Base-by-base conservation (phyloP, 2,113 vertebrate genomes). In the Macrotis lagotis region DNA sequence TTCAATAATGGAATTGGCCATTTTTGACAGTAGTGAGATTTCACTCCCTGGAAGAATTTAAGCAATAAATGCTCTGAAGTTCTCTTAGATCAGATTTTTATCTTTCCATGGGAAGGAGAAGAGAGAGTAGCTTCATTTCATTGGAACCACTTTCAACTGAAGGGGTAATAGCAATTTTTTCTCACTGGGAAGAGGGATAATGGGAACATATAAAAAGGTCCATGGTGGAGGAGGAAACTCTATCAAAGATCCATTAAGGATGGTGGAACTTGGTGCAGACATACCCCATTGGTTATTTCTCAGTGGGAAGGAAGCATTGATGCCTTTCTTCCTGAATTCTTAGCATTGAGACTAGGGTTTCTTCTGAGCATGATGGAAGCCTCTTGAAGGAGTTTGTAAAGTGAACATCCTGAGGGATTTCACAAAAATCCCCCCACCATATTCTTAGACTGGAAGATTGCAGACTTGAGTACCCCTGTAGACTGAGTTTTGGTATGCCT, bases 401-500 rank as follows among this genome's bases (percentile, higher is more conserved):
- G 59, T 66, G 31, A 16, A 66, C 37, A 3, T 66, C 31, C 59
- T 83, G 5, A 24, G n/a, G 37, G 8, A 0, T n/a, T 83, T 83
- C 19, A 83, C n/a, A 83, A 83, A 44, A 83, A 44, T 83, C 16
- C n/a, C 37, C 19, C 19, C 37, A 44, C 19, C 66, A 24, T 44
- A 7, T 83, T 83, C 66, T 83, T 37, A 44, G 19, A 22, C n/a
- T 44, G 14, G n/a, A 74, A 44, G n/a, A 44, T 22, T 19, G 4
- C 4, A 44, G 66, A 22, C 59, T 66, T 4, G 16, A 83, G 19
- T 16, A 24, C 6, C 9, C 66, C 37, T 22, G 3, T 22, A n/a
- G 66, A 16, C 52, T 3, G 8, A 4, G 0, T 0, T 0, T 0
- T 0, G 1, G 3, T 19, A 2, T 26, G 51, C 12, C 28, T 93